Evolutionary conservation across 35 echinoderm and acorn worm genomes (phyloP).

Genomic region (Amphiura filiformis): DNA sequence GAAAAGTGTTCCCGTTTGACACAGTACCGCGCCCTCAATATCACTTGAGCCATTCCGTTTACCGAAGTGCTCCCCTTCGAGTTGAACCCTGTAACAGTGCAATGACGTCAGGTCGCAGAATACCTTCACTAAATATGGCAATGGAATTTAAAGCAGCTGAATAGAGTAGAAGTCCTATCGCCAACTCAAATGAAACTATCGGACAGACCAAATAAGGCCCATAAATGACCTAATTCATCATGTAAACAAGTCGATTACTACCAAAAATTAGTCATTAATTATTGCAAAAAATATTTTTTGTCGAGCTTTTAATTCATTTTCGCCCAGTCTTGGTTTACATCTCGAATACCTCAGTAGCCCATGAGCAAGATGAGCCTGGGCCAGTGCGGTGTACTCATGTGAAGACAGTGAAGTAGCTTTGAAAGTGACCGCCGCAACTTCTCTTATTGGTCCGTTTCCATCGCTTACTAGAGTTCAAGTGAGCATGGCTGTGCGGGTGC

Average conservation of each 20-base stretch:
- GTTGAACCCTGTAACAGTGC: neutral
- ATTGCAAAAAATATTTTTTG: too few species aligned
- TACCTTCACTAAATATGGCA: constrained; percentile 99
- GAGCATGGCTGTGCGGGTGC: neutral
- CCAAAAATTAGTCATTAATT: neutral
- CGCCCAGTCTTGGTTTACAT: neutral
- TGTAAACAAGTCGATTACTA: neutral
- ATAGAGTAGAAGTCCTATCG: constrained; percentile 17
- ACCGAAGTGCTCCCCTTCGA: neutral
- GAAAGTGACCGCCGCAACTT: too few species aligned
- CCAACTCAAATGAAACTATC: constrained; percentile 10
- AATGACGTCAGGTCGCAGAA: constrained; percentile 88
- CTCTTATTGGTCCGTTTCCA: neutral
- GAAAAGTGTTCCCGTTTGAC: too few species aligned
- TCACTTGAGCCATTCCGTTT: neutral
- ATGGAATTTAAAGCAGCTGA: constrained; percentile 78
- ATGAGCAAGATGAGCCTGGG: neutral
- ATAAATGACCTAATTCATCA: constrained; percentile 6
- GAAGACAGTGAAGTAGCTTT: too few species aligned
- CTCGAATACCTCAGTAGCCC: neutral
- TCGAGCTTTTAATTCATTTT: too few species aligned
- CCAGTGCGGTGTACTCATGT: too few species aligned
- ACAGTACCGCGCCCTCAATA: constrained; percentile 19
- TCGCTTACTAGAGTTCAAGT: neutral
- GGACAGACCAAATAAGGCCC: constrained; percentile 13